Evolutionary conservation across 2,797 vertebrate genomes (phyloP).

Genomic region (Orestias chungarensis): DNA sequence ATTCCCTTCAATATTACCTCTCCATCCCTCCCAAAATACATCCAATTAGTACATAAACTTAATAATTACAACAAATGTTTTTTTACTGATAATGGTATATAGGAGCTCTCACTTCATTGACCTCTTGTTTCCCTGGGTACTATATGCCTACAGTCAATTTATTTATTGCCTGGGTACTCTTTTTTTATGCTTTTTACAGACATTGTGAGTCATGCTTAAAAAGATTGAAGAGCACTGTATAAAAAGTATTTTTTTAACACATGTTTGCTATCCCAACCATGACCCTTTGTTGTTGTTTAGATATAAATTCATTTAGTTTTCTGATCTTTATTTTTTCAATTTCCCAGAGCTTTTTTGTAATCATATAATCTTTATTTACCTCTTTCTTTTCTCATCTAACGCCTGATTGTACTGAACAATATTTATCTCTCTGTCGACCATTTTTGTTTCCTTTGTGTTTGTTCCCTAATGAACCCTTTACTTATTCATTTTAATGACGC

Average conservation of each 20-base stretch:
- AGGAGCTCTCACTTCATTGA: no score
- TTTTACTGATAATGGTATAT: no score
- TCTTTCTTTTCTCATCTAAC: constrained; percentile 18
- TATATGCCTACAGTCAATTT: not conserved
- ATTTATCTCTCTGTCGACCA: constrained; percentile 13
- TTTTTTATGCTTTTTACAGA: not conserved
- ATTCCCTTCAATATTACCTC: not conserved
- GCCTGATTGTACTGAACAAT: constrained; percentile 26
- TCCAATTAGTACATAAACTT: no score
- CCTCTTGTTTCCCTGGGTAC: not conserved
- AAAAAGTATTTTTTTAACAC: not conserved
- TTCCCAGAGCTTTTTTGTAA: fast-evolving
- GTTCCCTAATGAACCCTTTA: constrained; percentile 19
- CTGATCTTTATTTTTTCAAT: constrained; percentile 7
- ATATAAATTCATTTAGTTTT: not conserved
- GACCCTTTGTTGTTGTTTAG: not conserved
- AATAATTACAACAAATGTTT: no score
- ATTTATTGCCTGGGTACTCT: not conserved
- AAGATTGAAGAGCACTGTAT: not conserved
- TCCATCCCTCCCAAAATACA: no score
- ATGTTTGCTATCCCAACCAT: not conserved
- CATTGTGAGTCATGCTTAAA: not conserved
- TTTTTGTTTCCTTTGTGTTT: constrained; percentile 27
- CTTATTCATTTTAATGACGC: constrained; percentile 13
- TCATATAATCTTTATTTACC: constrained; percentile 44